A percentile compares a stretch with the other conserved stretches of the same genome.
Conservation (phyloP, 2,888 invertebrate genomes). For the Mesochorus sp. region DNA sequence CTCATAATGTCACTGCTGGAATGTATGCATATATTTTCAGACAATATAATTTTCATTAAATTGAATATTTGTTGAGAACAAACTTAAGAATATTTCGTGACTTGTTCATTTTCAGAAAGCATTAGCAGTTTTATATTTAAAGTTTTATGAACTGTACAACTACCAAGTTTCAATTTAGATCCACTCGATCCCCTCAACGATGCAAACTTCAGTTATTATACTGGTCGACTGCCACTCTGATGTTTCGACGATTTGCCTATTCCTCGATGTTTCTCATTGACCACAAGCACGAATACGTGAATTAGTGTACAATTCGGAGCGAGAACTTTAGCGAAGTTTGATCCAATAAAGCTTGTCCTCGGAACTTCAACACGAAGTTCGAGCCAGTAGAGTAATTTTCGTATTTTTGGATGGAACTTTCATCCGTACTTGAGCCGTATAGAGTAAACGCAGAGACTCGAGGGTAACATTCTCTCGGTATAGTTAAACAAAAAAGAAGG, state of each 20-base stretch:
- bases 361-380: not conserved
- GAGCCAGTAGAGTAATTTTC: slow-evolving; percentile 6
- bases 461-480: slow-evolving; percentile 27
- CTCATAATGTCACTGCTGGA: not conserved
- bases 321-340: not conserved
- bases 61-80: too few species aligned
- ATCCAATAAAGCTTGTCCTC: slow-evolving; percentile 11
- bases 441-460: not conserved
- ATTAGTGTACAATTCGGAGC: not conserved
- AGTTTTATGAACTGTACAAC: too few species aligned
- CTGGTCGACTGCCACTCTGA: not conserved
- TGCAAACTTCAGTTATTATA: not conserved
- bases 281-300: not conserved
- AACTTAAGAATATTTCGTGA: too few species aligned
- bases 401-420: slow-evolving; percentile 14
- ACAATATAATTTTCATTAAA: too few species aligned
- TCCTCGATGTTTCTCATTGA: not conserved
- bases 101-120: too few species aligned
- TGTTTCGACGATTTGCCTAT: not conserved
- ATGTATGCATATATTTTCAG: not conserved
- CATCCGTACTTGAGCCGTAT: not conserved
- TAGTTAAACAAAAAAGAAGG: slow-evolving; percentile 6
- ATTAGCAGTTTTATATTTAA: too few species aligned
- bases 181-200: not conserved
- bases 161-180: not conserved